Percentiles rank a stretch among this genome's conserved stretches.
Conservation (phyloP, 2,113 vertebrate genomes). For the Oncorhynchus mykiss region DNA sequence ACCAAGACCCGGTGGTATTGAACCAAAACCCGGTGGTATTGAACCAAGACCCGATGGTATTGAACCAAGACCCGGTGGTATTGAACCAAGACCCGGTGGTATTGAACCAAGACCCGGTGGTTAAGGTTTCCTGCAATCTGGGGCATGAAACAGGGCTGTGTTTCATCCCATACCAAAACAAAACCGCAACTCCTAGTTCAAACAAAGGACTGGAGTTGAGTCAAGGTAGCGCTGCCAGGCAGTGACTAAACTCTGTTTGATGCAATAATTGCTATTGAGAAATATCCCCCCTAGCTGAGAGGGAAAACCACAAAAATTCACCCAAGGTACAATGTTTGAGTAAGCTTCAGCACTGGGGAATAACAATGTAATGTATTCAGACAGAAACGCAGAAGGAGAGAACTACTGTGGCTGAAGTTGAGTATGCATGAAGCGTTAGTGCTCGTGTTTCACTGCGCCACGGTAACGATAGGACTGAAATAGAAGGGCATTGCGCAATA, state of each 20-base stretch:
- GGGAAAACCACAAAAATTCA: background rate
- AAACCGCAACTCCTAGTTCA: constrained; percentile 6
- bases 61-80: constrained; percentile 23
- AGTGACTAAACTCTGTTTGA: background rate
- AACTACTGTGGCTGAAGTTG: background rate
- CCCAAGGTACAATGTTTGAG: background rate
- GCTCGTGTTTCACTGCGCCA: no score
- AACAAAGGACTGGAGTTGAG: background rate
- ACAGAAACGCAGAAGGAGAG: background rate
- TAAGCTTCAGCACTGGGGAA: background rate
- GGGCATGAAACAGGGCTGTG: constrained; percentile 51
- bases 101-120: constrained; percentile 30
- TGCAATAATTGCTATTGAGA: background rate
- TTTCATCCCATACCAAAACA: constrained; percentile 16
- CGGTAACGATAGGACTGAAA: no score
- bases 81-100: constrained; percentile 11
- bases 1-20: no score
- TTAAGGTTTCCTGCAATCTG: constrained; percentile 44
- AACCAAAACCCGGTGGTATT: no score
- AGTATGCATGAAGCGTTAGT: no score
- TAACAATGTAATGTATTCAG: background rate
- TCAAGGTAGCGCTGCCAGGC: no score
- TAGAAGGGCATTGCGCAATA: no score
- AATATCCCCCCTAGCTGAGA: background rate
- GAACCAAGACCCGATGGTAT: background rate